These are phyloP conservation scores for Salpingus planirostris DNA, from an alignment of 2,888 invertebrate genomes.

Conservation along the genomic window DNA sequence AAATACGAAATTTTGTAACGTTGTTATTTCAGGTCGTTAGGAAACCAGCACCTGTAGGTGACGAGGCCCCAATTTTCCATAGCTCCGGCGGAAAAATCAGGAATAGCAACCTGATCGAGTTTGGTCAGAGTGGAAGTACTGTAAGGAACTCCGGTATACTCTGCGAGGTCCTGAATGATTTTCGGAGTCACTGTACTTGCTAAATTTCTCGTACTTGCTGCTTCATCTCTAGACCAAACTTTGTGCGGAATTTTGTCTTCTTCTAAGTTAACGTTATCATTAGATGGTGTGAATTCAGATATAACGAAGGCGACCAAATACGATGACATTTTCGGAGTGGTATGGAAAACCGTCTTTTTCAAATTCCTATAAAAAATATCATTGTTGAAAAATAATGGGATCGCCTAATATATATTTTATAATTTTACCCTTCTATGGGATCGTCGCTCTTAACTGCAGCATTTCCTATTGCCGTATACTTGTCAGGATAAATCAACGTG, in stretches of 20 bases:
- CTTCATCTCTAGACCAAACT: not conserved
- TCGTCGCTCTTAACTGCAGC: slow-evolving; percentile 1
- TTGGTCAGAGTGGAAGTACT: slow-evolving; percentile 45
- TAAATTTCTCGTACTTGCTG: not conserved
- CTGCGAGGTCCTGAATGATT: slow-evolving; percentile 16
- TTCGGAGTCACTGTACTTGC: slow-evolving; percentile 5
- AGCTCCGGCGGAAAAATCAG: slow-evolving; percentile 74
- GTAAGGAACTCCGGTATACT: slow-evolving; percentile 32
- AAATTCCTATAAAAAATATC: too few relatives aligned
- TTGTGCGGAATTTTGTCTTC: not conserved
- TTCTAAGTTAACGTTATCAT: not conserved
- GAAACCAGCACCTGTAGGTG: slow-evolving; percentile 60
- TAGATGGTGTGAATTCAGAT: slow-evolving; percentile 46
- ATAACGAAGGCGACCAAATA: slow-evolving; percentile 63
- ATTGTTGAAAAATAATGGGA: slow-evolving; percentile 46
- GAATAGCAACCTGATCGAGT: slow-evolving; percentile 71
- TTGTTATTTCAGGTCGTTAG: too few relatives aligned
- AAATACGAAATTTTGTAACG: too few relatives aligned
- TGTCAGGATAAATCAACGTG: slow-evolving; percentile 34
- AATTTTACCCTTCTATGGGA: not conserved
- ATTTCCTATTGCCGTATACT: slow-evolving; percentile 22
- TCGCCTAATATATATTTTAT: slow-evolving; percentile 11
- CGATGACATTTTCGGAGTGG: slow-evolving; percentile 50
- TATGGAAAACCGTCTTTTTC: too few relatives aligned
- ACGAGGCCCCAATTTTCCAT: slow-evolving; percentile 95